phyloP scores from a whole-genome alignment of 2,888 invertebrate genomes.

The Andrena flavipes region DNA sequence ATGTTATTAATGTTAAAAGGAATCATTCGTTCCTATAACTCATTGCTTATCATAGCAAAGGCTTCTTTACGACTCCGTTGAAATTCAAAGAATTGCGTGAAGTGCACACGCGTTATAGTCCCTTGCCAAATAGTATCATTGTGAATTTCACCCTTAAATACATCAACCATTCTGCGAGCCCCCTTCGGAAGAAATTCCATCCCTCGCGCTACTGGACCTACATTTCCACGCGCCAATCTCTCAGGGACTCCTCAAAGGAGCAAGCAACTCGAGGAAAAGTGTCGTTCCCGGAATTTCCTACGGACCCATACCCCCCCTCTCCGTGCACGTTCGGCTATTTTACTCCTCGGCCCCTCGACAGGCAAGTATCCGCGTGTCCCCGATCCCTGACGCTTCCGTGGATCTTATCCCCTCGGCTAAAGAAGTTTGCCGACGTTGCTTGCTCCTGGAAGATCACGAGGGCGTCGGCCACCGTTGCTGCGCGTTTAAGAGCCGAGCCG shows the following conservation, averaged over 20 bases:
- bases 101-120: too few relatives aligned
- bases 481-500: conserved; percentile 19
- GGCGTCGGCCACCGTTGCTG: conserved; percentile 3
- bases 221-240: background rate
- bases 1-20: too few relatives aligned
- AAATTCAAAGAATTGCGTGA: too few relatives aligned
- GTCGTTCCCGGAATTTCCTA: conserved; percentile 9
- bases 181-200: too few relatives aligned
- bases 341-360: background rate
- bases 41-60: too few relatives aligned
- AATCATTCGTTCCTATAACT: too few relatives aligned
- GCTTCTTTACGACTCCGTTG: too few relatives aligned
- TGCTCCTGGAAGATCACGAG: conserved; percentile 58
- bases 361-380: background rate
- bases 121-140: too few relatives aligned
- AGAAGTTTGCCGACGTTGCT: conserved; percentile 68
- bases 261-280: conserved; percentile 10
- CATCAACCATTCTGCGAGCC: too few relatives aligned
- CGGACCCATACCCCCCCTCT: background rate
- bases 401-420: conserved; percentile 53
- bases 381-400: background rate
- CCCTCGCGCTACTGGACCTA: too few relatives aligned
- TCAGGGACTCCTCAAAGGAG: background rate
- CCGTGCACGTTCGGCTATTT: background rate
- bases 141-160: too few relatives aligned